Base-by-base conservation (phyloP, 2,113 vertebrate genomes). In the Nesospiza acunhae region DNA sequence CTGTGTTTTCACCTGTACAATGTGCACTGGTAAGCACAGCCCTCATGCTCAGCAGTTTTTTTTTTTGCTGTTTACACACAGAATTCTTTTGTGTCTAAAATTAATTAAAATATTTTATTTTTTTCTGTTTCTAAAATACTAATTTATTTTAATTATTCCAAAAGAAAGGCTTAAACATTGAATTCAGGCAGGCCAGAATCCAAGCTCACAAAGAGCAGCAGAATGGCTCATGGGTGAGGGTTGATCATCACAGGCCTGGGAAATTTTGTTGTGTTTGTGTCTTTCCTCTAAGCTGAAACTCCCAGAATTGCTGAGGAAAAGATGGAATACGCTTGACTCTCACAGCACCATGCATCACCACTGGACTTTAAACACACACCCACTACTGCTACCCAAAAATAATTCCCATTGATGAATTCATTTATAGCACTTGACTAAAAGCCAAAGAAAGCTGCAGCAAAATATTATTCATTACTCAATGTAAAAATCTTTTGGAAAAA, bases 371-470 rank as follows among this genome's bases (percentile, higher is more conserved):
- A 80, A 90, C 42, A 83, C 47, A 46, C 17, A 72, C 42, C 39
- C 70, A 84, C 27, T 30, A 21, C 21, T 85, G 23, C 41, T 83
- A 75, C 81, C n/a, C 81, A 2, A 50, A 96, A 91, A 74, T 53
- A 86, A 91, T 75, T 92, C 41, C 23, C 44, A 73, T 76, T 95
- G 78, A 91, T 33, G 27, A 73, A 33, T 92, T 92, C 5, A 73
- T 81, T 94, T 91, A 37, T n/a, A 90, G 37, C 19, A 28, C 30
- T 88, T 94, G 85, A 87, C 31, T 68, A 31, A 75, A 78, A 55
- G 37, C 41, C 89, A 94, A 50, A 55, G 42, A 94, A 95, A 91
- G n/a, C 42, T 63, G 59, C 62, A 69, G 60, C 44, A 94, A 89
- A 91, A 66, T 55, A 79, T 75, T 68, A 78, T 46, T 84, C 52